Conservation (phyloP, 2,888 invertebrate species). For the Mellilla xanthometata region DNA sequence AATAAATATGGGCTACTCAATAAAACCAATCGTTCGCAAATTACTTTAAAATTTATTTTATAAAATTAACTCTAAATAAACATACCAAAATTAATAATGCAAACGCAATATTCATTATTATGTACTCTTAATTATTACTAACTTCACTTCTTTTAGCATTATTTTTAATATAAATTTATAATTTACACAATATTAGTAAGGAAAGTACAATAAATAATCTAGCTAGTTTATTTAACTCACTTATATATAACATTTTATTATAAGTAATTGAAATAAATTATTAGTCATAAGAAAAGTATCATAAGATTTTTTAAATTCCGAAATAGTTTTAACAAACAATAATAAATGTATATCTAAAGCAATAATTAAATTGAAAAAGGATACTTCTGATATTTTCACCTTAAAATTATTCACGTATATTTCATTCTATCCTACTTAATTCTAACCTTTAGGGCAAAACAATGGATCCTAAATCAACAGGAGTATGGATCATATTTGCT, state of each 20-base stretch:
- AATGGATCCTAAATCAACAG: conserved; percentile 27
- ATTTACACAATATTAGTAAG: conserved; percentile 25
- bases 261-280: too few species aligned
- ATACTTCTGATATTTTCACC: too few species aligned
- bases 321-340: too few species aligned
- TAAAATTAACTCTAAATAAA: conserved; percentile 67
- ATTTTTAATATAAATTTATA: conserved; percentile 7
- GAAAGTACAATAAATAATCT: conserved; percentile 4
- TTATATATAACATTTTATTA: background rate
- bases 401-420: background rate
- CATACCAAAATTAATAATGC: conserved; percentile 52
- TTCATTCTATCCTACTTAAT: conserved; percentile 14
- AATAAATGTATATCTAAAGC: too few species aligned
- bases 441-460: conserved; percentile 25
- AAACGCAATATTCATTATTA: conserved; percentile 42
- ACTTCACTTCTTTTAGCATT: conserved; percentile 10
- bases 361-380: too few species aligned
- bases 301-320: background rate
- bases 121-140: conserved; percentile 20
- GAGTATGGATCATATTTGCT: conserved; percentile 48
- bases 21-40: conserved; percentile 52
- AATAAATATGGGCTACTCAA: conserved; percentile 14
- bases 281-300: background rate
- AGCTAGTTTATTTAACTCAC: conserved; percentile 7
- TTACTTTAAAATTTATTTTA: conserved; percentile 67